phyloP scores from a whole-genome alignment of 2,113 vertebrate genomes.

The Crotalus horridus region DNA sequence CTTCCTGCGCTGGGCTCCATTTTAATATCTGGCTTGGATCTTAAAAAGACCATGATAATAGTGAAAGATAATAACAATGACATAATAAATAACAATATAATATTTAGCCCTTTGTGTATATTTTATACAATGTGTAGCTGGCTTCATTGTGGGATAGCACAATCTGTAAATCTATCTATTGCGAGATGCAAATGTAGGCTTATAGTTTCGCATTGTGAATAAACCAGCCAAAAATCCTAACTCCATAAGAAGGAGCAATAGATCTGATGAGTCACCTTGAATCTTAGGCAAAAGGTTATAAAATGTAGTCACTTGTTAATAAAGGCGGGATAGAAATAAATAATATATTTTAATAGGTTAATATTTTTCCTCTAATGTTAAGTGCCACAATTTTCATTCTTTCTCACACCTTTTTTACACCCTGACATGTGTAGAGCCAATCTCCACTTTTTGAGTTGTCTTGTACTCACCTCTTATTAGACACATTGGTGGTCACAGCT shows the following conservation, averaged over 20 bases:
- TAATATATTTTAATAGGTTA: neutral
- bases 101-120: neutral
- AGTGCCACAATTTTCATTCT: neutral
- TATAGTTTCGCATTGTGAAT: neutral
- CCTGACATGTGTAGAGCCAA: neutral
- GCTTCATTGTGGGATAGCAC: neutral
- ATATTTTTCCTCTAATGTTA: neutral
- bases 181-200: neutral
- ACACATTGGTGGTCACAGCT: constrained; percentile 94
- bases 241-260: neutral
- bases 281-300: neutral
- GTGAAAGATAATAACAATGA: neutral
- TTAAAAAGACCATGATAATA: constrained; percentile 47
- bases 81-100: neutral
- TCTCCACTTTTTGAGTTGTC: too few species aligned
- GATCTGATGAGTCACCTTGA: neutral
- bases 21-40: constrained; percentile 96
- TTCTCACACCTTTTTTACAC: neutral
- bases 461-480: constrained; percentile 85
- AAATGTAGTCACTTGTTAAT: neutral
- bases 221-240: neutral
- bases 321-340: neutral
- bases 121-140: neutral
- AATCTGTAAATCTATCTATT: neutral
- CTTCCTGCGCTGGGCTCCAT: constrained; percentile 92